phyloP scores from a whole-genome alignment of 2,888 invertebrate genomes.

The Cheilosia vernalis region DNA sequence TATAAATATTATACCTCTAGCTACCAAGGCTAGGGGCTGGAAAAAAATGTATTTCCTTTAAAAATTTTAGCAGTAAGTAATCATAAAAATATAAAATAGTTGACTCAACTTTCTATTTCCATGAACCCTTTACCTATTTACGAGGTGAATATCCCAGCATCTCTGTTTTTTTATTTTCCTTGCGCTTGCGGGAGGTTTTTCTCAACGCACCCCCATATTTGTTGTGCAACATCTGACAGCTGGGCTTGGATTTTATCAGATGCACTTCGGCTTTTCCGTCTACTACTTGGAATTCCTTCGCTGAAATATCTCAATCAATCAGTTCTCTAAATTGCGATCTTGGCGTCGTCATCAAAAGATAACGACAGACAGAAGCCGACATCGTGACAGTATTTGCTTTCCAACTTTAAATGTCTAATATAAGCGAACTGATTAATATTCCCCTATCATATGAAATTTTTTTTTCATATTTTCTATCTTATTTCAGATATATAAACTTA shows the following conservation, averaged over 20 bases:
- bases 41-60: no score
- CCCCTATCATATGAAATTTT: background rate
- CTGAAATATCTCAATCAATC: conserved; percentile 44
- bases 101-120: background rate
- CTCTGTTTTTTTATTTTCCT: background rate
- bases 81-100: no score
- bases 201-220: conserved; percentile 24
- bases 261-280: background rate
- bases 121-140: no score
- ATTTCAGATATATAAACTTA: background rate
- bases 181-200: conserved; percentile 6
- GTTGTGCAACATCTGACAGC: conserved; percentile 12
- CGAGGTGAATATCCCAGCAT: no score
- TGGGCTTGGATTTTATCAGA: conserved; percentile 15
- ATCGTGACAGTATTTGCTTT: background rate
- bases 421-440: conserved; percentile 30
- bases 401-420: conserved; percentile 34
- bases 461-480: background rate
- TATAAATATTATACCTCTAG: no score
- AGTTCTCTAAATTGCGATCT: conserved; percentile 36
- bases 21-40: no score
- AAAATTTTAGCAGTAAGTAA: no score
- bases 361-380: conserved; percentile 1
- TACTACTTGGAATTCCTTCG: conserved; percentile 5
- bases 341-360: conserved; percentile 18